phyloP scores from a whole-genome alignment of 2,113 vertebrate species.

The Otus sunia region DNA sequence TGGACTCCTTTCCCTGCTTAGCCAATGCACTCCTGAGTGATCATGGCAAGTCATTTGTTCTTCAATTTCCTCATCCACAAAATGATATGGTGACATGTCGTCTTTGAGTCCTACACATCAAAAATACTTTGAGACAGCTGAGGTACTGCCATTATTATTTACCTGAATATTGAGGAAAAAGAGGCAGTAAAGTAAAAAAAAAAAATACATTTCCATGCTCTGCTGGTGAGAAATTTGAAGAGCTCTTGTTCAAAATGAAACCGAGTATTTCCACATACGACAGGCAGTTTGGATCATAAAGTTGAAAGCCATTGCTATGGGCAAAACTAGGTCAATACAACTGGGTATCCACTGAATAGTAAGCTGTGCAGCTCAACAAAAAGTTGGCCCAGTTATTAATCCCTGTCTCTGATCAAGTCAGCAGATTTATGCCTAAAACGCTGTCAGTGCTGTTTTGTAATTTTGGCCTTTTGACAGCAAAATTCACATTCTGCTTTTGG shows the following conservation, averaged over 20 bases:
- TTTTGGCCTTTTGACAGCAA: conserved; percentile 59
- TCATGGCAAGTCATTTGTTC: background rate
- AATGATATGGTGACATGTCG: background rate
- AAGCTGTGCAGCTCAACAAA: conserved; percentile 28
- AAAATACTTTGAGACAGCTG: background rate
- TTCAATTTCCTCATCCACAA: background rate
- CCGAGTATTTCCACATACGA: background rate
- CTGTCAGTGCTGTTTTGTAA: conserved; percentile 48
- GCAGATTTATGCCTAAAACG: conserved; percentile 31
- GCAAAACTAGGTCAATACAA: conserved; percentile 54
- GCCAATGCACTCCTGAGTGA: background rate
- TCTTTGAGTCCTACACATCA: background rate
- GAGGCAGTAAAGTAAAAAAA: conserved; percentile 4
- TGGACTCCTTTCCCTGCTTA: background rate
- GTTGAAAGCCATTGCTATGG: background rate
- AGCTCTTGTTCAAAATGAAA: background rate
- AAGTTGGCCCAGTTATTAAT: conserved; percentile 48
- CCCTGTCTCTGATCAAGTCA: conserved; percentile 46
- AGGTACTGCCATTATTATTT: background rate
- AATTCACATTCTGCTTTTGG: conserved; percentile 22
- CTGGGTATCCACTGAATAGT: conserved; percentile 30
- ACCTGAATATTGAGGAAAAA: background rate
- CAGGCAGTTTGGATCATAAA: conserved; percentile 14
- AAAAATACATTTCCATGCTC: background rate
- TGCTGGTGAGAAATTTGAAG: background rate